phyloP scores from a whole-genome alignment of 2,113 vertebrate genomes.

The Merops nubicus region DNA sequence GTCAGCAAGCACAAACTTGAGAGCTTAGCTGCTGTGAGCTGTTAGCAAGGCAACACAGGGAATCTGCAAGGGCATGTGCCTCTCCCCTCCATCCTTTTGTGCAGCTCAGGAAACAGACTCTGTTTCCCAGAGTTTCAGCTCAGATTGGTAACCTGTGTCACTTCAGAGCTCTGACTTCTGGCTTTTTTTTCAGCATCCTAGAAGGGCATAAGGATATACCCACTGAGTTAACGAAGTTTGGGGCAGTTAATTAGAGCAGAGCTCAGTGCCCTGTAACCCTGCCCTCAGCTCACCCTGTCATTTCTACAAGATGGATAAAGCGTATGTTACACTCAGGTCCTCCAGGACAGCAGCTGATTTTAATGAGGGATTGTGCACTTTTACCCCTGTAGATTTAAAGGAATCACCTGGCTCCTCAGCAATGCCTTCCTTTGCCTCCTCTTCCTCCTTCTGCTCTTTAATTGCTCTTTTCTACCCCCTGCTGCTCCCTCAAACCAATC shows the following conservation, averaged over 20 bases:
- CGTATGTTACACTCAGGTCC: fast-evolving
- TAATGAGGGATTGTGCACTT: background rate
- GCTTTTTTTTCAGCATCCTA: background rate
- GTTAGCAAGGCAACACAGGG: background rate
- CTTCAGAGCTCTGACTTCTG: background rate
- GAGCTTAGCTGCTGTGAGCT: background rate
- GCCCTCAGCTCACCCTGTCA: background rate
- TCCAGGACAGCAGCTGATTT: background rate
- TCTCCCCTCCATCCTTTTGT: background rate
- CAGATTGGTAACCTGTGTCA: background rate
- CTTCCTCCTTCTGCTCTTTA: slow-evolving; percentile 22
- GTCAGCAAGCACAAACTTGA: background rate
- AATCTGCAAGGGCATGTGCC: background rate
- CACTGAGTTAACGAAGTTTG: background rate
- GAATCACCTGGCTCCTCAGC: background rate
- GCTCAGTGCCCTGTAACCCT: background rate
- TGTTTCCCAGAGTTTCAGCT: background rate
- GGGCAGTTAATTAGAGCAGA: background rate
- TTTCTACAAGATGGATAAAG: background rate
- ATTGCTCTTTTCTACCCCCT: background rate
- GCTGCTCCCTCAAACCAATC: background rate
- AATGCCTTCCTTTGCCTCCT: background rate
- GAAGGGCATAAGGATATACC: background rate
- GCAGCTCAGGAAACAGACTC: fast-evolving
- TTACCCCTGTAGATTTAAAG: background rate